Evolutionary conservation across 2,888 invertebrate genomes (phyloP).

Genomic region (Tenthredo scrophulariae): DNA sequence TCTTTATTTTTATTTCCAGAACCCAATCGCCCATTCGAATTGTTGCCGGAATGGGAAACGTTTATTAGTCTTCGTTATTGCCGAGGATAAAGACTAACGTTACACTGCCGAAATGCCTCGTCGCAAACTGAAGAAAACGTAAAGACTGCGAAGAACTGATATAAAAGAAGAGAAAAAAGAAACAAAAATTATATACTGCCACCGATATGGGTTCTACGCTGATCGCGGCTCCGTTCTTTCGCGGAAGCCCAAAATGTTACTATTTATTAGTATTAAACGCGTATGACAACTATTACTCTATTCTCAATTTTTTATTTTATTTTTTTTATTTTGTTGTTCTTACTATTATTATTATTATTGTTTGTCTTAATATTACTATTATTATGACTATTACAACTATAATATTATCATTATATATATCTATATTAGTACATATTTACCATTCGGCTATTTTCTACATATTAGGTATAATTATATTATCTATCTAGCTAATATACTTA

Average conservation of each 20-base stretch:
- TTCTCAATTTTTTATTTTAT: not conserved
- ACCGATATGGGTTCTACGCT: conserved; percentile 49
- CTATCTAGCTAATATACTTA: conserved; percentile 24
- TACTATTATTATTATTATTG: conserved; percentile 59
- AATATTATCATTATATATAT: conserved; percentile 56
- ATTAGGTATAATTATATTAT: not conserved
- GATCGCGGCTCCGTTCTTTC: conserved; percentile 24
- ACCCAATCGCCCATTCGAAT: conserved; percentile 57
- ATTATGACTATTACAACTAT: conserved; percentile 57
- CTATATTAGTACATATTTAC: conserved; percentile 21
- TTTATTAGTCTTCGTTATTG: conserved; percentile 55
- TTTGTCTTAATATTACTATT: conserved; percentile 55
- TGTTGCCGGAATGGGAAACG: conserved; percentile 10
- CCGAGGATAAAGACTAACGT: conserved; percentile 38
- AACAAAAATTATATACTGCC: conserved; percentile 31
- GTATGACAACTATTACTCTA: conserved; percentile 14
- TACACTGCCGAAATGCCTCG: conserved; percentile 42
- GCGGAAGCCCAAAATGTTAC: conserved; percentile 52
- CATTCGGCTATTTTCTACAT: conserved; percentile 47
- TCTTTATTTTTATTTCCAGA: conserved; percentile 60
- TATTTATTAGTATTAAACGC: conserved; percentile 44
- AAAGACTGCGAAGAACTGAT: conserved; percentile 38
- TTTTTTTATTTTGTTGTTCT: not conserved
- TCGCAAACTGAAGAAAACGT: not conserved
- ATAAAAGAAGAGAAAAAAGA: not conserved